Evolutionary conservation across 2,113 vertebrate genomes (phyloP).

Genomic region (Gambusia affinis): DNA sequence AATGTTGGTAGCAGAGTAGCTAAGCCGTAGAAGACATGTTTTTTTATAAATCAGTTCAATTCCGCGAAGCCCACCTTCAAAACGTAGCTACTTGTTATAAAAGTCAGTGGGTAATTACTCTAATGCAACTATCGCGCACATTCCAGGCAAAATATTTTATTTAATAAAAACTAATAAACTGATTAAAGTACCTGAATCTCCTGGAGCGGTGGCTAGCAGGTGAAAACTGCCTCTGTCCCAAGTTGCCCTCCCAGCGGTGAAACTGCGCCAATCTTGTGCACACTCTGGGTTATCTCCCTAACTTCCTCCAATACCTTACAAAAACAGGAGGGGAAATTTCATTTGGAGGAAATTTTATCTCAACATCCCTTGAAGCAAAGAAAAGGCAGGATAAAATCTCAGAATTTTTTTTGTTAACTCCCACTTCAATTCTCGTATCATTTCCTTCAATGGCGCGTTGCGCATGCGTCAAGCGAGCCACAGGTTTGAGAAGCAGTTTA

Average conservation of each 20-base stretch:
- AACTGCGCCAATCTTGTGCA: constrained; percentile 4
- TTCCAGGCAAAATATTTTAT: fast-evolving
- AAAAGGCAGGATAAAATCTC: constrained; percentile 14
- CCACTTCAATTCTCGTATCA: constrained; percentile 24
- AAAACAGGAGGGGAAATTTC: background rate
- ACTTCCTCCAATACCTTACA: background rate
- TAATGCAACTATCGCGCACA: fast-evolving
- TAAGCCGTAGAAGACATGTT: constrained; percentile 35
- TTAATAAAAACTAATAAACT: background rate
- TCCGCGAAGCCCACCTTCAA: fast-evolving
- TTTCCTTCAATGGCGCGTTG: constrained; percentile 33
- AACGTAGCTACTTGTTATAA: background rate
- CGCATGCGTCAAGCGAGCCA: constrained; percentile 59
- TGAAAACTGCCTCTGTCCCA: constrained; percentile 27
- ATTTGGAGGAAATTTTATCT: too few relatives aligned
- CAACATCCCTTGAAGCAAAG: background rate
- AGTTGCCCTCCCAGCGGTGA: constrained; percentile 36
- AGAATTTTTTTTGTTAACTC: constrained; percentile 33
- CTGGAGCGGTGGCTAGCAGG: constrained; percentile 37
- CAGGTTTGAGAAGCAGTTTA: background rate
- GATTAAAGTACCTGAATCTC: constrained; percentile 43
- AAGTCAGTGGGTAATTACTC: background rate
- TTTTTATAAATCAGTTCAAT: constrained; percentile 14
- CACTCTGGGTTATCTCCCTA: background rate
- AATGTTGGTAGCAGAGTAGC: constrained; percentile 32